Base-by-base conservation (phyloP, 2,113 vertebrate genomes). In the Elachura formosa region DNA sequence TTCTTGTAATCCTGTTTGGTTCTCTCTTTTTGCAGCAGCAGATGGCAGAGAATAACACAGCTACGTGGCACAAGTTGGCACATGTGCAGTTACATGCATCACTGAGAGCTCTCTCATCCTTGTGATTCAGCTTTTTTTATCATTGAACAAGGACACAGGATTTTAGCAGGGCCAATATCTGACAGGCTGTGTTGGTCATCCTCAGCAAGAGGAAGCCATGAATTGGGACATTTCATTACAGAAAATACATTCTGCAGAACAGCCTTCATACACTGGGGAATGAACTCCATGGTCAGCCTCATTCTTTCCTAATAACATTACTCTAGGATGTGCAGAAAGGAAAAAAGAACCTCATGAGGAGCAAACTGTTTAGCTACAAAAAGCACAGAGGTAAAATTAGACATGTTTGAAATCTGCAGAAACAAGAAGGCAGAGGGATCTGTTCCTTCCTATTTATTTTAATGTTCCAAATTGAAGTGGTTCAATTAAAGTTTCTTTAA, bases 401-500 rank as follows among this genome's bases (percentile, higher is more conserved):
- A 38, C 11, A 6, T 14, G 12, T 62, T 18, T 54, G 51, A 89
- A 87, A 74, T 45, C 8, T 13, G 12, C 31, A 83, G 33, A 76
- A 89, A 76, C 12, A n/a, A 76, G 71, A 72, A 45, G 21, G 26
- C 58, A 86, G 25, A 94, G 28, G 11, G 20, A 91, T 78, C 24
- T 38, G 46, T 56, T 34, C 17, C 51, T 48, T 77, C 38, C 11
- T 31, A 16, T 49, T 73, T 67, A 58, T 56, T 74, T 29, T 62
- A 91, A 49, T 0, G 0, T 7, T 28, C 17, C 13, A 87, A 58
- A 45, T 0, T 58, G 21, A 91, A 58, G 41, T 1, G 3, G 45
- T 25, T 87, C 15, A 19, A 61, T 51, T 67, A n/a, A 49, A 77
- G 38, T 21, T 89, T 21, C 36, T 75, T n/a, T 26, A 80, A 61